Evolutionary conservation across 2,888 invertebrate genomes (phyloP).

Genomic region (Melieria picta): DNA sequence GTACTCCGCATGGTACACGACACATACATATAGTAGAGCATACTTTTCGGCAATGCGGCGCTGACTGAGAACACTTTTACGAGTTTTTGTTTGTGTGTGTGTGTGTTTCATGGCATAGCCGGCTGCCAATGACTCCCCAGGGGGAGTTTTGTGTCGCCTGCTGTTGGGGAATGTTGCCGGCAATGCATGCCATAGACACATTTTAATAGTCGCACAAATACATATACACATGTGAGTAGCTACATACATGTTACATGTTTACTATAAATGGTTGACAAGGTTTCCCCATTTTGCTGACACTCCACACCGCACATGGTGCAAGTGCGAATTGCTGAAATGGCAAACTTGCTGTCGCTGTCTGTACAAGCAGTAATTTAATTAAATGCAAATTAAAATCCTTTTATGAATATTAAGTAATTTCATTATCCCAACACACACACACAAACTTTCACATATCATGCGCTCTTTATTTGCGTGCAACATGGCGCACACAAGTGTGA

Average conservation of each 20-base stretch:
- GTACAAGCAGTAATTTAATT: conserved; percentile 51
- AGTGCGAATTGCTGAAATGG: too few relatives aligned
- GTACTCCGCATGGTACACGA: background rate
- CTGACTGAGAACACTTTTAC: background rate
- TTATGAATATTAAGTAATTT: conserved; percentile 52
- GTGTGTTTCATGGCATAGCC: conserved; percentile 1
- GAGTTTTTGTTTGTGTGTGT: conserved; percentile 15
- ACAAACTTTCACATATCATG: background rate
- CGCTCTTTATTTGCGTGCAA: background rate
- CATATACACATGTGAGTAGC: background rate
- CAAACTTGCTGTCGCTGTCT: background rate
- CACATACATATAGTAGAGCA: conserved; percentile 8
- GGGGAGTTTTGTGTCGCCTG: too few relatives aligned
- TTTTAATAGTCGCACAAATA: background rate
- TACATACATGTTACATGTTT: background rate
- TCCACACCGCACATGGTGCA: conserved; percentile 1
- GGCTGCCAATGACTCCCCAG: background rate
- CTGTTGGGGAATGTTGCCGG: too few relatives aligned
- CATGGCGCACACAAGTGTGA: background rate
- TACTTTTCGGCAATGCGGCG: conserved; percentile 20
- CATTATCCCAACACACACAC: conserved; percentile 9
- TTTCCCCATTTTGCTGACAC: conserved; percentile 8
- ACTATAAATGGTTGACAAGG: background rate
- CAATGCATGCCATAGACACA: background rate
- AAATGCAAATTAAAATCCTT: conserved; percentile 59